Evolutionary conservation across 2,113 vertebrate genomes (phyloP), one percentile per base, ranked within the genome.

Genomic region (Pseudolaguvia tuberculata): DNA sequence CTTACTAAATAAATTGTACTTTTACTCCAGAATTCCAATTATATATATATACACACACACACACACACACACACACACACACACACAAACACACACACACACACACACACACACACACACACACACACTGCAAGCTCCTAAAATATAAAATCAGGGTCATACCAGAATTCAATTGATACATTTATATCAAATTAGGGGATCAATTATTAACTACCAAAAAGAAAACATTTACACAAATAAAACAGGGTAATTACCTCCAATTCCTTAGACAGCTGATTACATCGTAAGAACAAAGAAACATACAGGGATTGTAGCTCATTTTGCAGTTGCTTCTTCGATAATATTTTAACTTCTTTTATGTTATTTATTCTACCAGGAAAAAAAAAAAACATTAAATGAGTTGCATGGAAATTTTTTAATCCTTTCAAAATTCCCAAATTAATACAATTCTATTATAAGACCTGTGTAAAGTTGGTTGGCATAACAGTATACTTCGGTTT

Each of bases 161-260:
- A 42, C 1, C 10, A 62, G 21, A 62, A 21, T 42, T 21, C 31
- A 42, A 20, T 20, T 21, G 10, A 21, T 39, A 39, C 39, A 21
- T 61, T n/a, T 35, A n/a, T 61, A 61, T 35, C 4, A 18, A 21
- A 39, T 42, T 42, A 21, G 3, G 5, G n/a, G n/a, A 18, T 29
- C 27, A 7, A 61, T n/a, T 3, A 4, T 42, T n/a, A 12, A 39
- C 31, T 11, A 3, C 7, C 23, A 45, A 42, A 6, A 3, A 7
- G 14, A 45, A 45, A 23, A 18, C n/a, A n/a, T n/a, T 8, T 15
- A 63, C 0, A 14, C 5, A 45, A 23, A 23, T 1, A 25, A 48
- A 66, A 15, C 3, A 56, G 13, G 51, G 29, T 21, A 62, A 7
- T 77, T 78, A 80, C 81, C 78, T 70, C 50, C 5, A 81, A n/a